Evolutionary conservation across 2,888 invertebrate genomes (phyloP).

Genomic region (Cantharis lateralis): DNA sequence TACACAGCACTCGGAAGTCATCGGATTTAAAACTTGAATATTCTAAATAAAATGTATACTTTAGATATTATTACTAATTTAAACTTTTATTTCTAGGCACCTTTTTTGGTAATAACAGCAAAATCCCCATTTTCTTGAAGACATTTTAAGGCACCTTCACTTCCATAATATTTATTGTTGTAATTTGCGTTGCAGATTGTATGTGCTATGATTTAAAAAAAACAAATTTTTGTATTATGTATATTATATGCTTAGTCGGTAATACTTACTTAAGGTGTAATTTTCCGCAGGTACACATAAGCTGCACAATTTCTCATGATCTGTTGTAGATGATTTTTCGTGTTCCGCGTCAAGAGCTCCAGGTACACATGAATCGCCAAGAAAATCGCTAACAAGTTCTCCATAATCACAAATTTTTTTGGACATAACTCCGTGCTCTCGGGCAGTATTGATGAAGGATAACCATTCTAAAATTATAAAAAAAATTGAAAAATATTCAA

Average conservation of each 20-base stretch:
- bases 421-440: slow-evolving; percentile 57
- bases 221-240: background rate
- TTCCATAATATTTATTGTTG: slow-evolving; percentile 63
- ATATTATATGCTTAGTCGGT: background rate
- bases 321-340: slow-evolving; percentile 45
- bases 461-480: slow-evolving; percentile 60
- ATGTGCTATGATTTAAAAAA: slow-evolving; percentile 24
- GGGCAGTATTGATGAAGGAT: slow-evolving; percentile 63
- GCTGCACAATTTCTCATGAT: slow-evolving; percentile 46
- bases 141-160: slow-evolving; percentile 65
- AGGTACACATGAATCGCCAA: slow-evolving; percentile 65
- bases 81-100: slow-evolving; percentile 30
- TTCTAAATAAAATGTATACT: background rate
- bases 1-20: slow-evolving; percentile 63
- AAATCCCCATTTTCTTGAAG: slow-evolving; percentile 62
- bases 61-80: background rate
- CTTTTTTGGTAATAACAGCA: slow-evolving; percentile 58
- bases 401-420: slow-evolving; percentile 63
- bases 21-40: slow-evolving; percentile 6
- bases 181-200: slow-evolving; percentile 58
- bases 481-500: background rate
- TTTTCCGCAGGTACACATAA: slow-evolving; percentile 39
- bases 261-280: slow-evolving; percentile 12
- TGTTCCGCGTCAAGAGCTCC: slow-evolving; percentile 61
- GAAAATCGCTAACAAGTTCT: slow-evolving; percentile 60